Evolutionary conservation across 2,113 vertebrate genomes (phyloP), one percentile per base, ranked within the genome.

Genomic region (Rhizomys pruinosus): DNA sequence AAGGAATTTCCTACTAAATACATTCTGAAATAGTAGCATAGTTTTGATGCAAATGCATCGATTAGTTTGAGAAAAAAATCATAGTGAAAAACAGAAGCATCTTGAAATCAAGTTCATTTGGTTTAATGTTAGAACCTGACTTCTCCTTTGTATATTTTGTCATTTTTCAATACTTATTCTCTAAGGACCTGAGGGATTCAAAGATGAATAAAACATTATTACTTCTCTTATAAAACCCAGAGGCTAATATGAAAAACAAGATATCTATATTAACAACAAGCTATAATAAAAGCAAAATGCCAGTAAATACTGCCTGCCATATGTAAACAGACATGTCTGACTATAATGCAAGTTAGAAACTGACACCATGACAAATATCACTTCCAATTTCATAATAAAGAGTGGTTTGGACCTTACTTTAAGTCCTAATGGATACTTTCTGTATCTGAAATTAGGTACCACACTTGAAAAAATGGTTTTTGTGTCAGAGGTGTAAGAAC

Each of bases 211-310:
- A 81, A 78, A 81, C 3, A 68, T n/a, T 63, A 11, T 11, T 29
- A 29, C 5, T 81, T 63, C 90, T 32, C 3, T 69, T 74, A 82
- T 0, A 34, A 55, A 93, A 85, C 12, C 32, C 32, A n/a, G 11
- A 84, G 22, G n/a, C 37, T 5, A 90, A 74, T 27, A 93, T 52
- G 17, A 92, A 91, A 95, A 94, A 52, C 32, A 87, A 81, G 81
- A 89, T 72, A 89, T 44, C 1, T 34, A 66, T 42, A 37, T 4
- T 57, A 61, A 76, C 25, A 90, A 76, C 5, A 71, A 82, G 85
- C 3, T 85, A 47, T 25, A 42, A 89, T 22, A 52, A 57, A 90
- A 82, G 37, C 20, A 86, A 34, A 72, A 89, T 94, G 77, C 8
- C 73, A 78, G 19, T 63, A 71, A 76, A 11, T n/a, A 9, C 2